Evolutionary conservation across 2,797 vertebrate genomes (phyloP).

Genomic region (Lateolabrax maculatus): DNA sequence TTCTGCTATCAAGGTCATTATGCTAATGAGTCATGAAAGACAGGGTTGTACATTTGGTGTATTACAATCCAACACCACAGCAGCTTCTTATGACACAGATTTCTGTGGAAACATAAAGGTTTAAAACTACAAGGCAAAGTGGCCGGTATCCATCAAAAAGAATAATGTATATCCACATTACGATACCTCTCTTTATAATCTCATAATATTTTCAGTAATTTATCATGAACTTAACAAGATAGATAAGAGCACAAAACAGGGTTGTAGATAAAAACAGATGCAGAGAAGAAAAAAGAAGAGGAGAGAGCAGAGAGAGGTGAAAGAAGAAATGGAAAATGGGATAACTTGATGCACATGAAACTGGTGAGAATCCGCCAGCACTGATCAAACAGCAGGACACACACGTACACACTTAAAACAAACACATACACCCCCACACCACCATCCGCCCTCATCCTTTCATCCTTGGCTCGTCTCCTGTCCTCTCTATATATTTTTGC

Average conservation of each 20-base stretch:
- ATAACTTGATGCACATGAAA: slow-evolving; percentile 28
- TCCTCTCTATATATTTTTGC: slow-evolving; percentile 42
- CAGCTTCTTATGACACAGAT: too few species aligned
- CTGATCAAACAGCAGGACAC: slow-evolving; percentile 68
- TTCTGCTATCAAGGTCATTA: background rate
- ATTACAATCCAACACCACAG: too few species aligned
- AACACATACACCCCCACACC: slow-evolving; percentile 1
- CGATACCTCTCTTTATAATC: too few species aligned
- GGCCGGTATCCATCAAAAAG: too few species aligned
- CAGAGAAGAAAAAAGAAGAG: background rate
- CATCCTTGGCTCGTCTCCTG: slow-evolving; percentile 51
- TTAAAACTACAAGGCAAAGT: too few species aligned
- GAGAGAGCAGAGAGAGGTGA: background rate
- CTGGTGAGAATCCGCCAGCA: slow-evolving; percentile 42
- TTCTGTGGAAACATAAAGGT: too few species aligned
- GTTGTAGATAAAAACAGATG: background rate
- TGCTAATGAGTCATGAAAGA: background rate
- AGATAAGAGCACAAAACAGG: accelerated
- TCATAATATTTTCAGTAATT: background rate
- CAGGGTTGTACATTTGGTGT: background rate
- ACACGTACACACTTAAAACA: slow-evolving; percentile 20
- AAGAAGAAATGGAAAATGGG: background rate
- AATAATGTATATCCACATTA: background rate
- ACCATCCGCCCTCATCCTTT: background rate
- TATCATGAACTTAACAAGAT: background rate